Evolutionary conservation across 2,888 invertebrate species (phyloP).

Genomic region (Leptothorax acervorum): DNA sequence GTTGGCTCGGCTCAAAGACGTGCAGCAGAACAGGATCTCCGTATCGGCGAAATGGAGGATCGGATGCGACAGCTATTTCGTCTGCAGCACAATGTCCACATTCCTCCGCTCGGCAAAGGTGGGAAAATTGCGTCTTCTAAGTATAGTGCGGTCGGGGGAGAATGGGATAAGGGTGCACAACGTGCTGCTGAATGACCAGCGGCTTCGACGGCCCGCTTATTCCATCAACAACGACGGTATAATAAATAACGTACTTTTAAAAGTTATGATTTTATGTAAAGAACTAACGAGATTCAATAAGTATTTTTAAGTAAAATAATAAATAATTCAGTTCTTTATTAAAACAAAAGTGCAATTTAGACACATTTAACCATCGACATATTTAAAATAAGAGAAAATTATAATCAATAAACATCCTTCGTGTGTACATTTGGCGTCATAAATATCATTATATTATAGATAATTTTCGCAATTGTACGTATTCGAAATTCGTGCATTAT

Average conservation of each 20-base stretch:
- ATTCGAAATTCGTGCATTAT: not conserved
- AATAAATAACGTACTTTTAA: constrained; percentile 61
- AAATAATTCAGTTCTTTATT: not conserved
- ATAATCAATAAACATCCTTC: not conserved
- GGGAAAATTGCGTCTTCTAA: too few species aligned
- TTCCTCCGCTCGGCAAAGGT: too few species aligned
- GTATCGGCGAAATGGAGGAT: too few species aligned
- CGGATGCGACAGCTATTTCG: too few species aligned
- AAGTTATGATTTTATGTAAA: constrained; percentile 1
- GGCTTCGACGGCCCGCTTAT: too few species aligned
- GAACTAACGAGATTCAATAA: constrained; percentile 1
- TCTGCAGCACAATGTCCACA: too few species aligned
- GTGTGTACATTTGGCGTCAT: not conserved
- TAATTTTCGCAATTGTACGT: not conserved
- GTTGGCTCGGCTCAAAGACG: too few species aligned
- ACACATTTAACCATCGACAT: not conserved
- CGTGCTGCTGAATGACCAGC: too few species aligned
- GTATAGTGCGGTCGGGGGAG: too few species aligned
- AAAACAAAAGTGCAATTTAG: not conserved
- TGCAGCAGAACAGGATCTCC: too few species aligned
- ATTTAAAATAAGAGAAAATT: constrained; percentile 4
- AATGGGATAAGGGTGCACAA: too few species aligned
- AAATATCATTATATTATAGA: not conserved
- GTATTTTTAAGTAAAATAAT: not conserved
- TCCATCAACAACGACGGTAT: too few species aligned